A percentile compares a stretch with the other conserved stretches of the same genome.
Evolutionary conservation across 1,140 invertebrate genomes (phyloP).

Genomic region (Proctacanthus coquilletti): DNA sequence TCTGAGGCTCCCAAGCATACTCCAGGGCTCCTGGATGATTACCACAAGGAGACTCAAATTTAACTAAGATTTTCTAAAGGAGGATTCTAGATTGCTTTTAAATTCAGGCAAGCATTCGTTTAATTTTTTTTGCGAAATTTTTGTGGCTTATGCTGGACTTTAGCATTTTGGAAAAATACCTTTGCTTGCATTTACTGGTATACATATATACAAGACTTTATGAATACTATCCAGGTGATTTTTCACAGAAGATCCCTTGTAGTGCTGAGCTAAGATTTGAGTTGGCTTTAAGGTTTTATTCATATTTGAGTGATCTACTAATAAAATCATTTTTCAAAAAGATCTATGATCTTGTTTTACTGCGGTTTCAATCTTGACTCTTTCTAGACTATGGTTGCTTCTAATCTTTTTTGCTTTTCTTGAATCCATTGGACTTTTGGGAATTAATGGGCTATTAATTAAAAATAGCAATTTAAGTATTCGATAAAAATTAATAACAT

Average conservation of each 20-base stretch:
- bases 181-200: not conserved
- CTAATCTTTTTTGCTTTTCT: not conserved
- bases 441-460: not conserved
- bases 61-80: conserved; percentile 9
- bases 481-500: not conserved
- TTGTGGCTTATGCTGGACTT: not conserved
- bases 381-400: too few relatives aligned
- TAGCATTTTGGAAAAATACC: not conserved
- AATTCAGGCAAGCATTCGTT: not conserved
- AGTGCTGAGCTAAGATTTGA: not conserved
- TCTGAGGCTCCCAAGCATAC: conserved; percentile 11
- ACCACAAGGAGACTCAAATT: conserved; percentile 16
- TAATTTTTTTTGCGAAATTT: not conserved
- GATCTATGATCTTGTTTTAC: not conserved
- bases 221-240: conserved; percentile 11
- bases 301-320: not conserved
- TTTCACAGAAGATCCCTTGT: conserved; percentile 3
- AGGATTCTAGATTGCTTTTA: not conserved
- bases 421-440: not conserved
- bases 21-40: conserved; percentile 7
- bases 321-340: not conserved
- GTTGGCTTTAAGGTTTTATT: too few relatives aligned
- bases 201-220: not conserved
- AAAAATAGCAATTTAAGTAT: not conserved
- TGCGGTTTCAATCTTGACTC: not conserved